Evolutionary conservation across 2,113 vertebrate species (phyloP), one percentile per base, ranked within the genome.

Genomic region (Urocolius indicus): DNA sequence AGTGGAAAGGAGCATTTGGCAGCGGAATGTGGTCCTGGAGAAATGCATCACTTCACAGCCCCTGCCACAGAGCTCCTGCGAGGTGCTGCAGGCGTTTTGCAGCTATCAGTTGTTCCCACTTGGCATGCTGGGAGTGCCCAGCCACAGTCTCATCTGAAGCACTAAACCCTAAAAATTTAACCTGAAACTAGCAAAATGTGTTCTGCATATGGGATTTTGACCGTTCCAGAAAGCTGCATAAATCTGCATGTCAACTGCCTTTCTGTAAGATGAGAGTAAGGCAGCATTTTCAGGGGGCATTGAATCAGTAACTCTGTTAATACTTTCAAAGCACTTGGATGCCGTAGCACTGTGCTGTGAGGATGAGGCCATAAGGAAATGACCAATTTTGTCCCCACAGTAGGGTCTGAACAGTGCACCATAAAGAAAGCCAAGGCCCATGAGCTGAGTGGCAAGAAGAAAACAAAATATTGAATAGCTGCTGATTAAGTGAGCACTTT

Each of bases 361-460:
- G 16, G 34, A 57, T 65, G 30, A 83, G 54, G 27, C 62, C 49
- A 5, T 13, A 59, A 90, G 67, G 48, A 90, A 90, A 68, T 18
- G 9, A 54, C 3, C 1, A 24, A 26, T 87, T 91, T 52, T 87
- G 71, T 82, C 62, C 43, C 45, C 16, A 38, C 34, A 29, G 21
- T 2, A 0, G 61, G 34, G 8, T 23, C 22, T 61, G 46, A 80
- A 54, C n/a, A 54, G 16, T 0, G 0, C 1, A 1, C 24, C 16
- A 4, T 23, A 51, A 78, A 43, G 65, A 41, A 73, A 74, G 43
- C 46, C 24, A 74, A 87, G 29, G 48, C 18, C 57, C 19, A 5
- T 10, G 32, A 45, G 22, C 61, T 72, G 69, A 69, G 46, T 32
- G 48, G 68, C 48, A 78, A 57, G 45, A 82, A 63, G 30, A 65